Evolutionary conservation across 2,113 vertebrate species (phyloP).

Genomic region (Arothron firmamentum): DNA sequence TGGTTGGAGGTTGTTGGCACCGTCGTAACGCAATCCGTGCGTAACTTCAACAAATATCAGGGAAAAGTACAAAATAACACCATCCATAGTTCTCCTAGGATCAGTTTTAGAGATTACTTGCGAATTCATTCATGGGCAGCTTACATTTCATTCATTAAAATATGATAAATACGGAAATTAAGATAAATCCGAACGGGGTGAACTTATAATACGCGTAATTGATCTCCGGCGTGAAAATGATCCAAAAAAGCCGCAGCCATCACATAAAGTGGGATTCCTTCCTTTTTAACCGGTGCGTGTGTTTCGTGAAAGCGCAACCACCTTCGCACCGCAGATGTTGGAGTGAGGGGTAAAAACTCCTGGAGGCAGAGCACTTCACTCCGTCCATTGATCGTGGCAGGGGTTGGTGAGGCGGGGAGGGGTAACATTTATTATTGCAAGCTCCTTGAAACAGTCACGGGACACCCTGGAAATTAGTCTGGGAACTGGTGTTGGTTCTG

Average conservation of each 20-base stretch:
- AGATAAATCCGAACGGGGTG: background rate
- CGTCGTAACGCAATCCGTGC: slow-evolving; percentile 47
- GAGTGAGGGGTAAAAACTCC: slow-evolving; percentile 15
- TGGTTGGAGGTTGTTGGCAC: slow-evolving; percentile 68
- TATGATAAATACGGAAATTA: background rate
- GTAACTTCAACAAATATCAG: slow-evolving; percentile 59
- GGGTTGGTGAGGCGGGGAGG: slow-evolving; percentile 4
- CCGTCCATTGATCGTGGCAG: slow-evolving; percentile 51
- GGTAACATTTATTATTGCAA: slow-evolving; percentile 31
- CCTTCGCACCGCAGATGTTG: slow-evolving; percentile 49
- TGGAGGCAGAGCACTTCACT: slow-evolving; percentile 25
- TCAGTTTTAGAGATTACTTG: slow-evolving; percentile 6
- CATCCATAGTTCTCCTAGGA: slow-evolving; percentile 52
- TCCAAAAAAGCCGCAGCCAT: slow-evolving; percentile 16
- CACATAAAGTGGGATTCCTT: slow-evolving; percentile 7
- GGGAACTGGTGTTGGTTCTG: background rate
- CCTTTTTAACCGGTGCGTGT: background rate
- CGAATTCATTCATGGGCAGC: slow-evolving; percentile 18
- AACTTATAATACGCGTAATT: slow-evolving; percentile 13
- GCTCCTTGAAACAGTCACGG: background rate
- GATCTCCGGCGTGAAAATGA: slow-evolving; percentile 7
- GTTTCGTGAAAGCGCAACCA: background rate
- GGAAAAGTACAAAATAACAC: slow-evolving; percentile 40
- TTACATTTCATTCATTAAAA: too few species aligned
- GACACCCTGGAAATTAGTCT: background rate